Evolutionary conservation across 37 sponge, comb jelly and placozoan species (phyloP).

Genomic region (Tethya wilhelma): DNA sequence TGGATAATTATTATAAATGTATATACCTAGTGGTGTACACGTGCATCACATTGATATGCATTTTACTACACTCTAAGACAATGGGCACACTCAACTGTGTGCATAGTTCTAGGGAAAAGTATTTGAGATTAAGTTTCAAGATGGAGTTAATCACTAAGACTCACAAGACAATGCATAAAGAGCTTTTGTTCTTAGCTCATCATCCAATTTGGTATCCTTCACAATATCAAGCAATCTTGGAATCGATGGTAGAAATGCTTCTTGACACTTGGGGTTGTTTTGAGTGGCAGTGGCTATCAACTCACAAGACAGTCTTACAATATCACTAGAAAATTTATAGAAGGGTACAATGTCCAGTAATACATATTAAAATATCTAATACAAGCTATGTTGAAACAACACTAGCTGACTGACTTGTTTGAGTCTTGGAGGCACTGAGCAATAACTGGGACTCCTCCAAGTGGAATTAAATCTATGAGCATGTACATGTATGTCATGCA

Average conservation of each 20-base stretch:
- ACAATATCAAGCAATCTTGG: constrained; percentile 22
- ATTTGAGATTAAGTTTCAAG: background rate
- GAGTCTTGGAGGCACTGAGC: constrained; percentile 28
- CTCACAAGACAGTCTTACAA: constrained; percentile 31
- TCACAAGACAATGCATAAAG: constrained; percentile 68
- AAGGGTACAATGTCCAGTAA: background rate
- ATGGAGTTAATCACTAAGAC: constrained; percentile 1
- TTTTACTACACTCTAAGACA: too few relatives aligned
- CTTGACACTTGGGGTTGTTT: constrained; percentile 52
- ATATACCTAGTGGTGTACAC: too few relatives aligned
- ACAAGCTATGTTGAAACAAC: background rate
- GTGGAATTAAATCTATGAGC: constrained; percentile 57
- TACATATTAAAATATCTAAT: background rate
- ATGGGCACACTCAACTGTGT: too few relatives aligned
- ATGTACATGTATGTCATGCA: constrained; percentile 8
- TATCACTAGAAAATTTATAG: constrained; percentile 1
- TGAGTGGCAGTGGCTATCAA: constrained; percentile 65
- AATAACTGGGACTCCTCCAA: constrained; percentile 59
- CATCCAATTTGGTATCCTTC: background rate
- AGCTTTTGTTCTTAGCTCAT: constrained; percentile 31
- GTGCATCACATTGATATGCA: too few relatives aligned
- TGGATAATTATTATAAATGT: background rate
- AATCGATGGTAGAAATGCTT: constrained; percentile 39
- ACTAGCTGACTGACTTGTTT: constrained; percentile 13
- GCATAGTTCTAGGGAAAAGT: background rate